Evolutionary conservation across 2,113 vertebrate genomes (phyloP).

Genomic region (Acrocephalus kingi): DNA sequence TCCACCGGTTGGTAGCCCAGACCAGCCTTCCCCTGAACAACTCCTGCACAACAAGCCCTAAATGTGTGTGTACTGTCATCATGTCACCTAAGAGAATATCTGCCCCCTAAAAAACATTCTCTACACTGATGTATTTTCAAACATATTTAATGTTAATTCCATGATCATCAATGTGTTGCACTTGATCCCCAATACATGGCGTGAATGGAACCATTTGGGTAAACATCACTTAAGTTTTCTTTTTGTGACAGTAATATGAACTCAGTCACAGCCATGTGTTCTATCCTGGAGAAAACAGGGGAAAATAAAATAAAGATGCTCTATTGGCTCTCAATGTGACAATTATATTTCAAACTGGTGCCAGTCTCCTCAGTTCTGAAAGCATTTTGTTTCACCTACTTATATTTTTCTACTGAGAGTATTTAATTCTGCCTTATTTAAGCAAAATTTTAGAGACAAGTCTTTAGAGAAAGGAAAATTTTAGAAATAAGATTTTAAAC

Average conservation of each 20-base stretch:
- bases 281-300: background rate
- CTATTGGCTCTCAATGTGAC: background rate
- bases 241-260: background rate
- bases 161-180: background rate
- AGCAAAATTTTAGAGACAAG: background rate
- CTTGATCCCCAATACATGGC: background rate
- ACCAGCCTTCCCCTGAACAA: background rate
- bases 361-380: background rate
- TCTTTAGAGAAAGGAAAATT: background rate
- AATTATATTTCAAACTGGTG: background rate
- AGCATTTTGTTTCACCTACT: background rate
- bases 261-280: background rate
- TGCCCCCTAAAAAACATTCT: background rate
- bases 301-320: background rate
- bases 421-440: background rate
- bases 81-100: background rate
- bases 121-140: background rate
- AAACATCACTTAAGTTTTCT: background rate
- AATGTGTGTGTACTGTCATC: background rate
- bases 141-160: background rate
- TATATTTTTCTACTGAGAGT: background rate
- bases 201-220: background rate
- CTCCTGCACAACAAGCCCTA: background rate
- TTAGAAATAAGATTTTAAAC: background rate
- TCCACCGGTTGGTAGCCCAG: background rate